phyloP scores from a whole-genome alignment of 2,113 vertebrate genomes.

The Edolisoma coerulescens region DNA sequence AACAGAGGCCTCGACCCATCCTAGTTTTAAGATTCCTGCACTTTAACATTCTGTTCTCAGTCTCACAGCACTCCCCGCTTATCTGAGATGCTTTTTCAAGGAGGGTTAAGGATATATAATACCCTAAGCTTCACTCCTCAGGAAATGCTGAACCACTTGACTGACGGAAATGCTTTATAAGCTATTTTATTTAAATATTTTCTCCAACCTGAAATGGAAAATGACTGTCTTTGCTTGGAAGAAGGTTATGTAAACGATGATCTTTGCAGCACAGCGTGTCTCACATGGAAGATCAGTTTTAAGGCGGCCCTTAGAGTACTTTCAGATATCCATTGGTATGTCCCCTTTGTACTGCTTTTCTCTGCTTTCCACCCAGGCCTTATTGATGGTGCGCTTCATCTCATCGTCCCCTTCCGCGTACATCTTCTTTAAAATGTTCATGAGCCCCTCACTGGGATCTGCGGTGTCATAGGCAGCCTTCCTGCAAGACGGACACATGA shows the following conservation, averaged over 20 bases:
- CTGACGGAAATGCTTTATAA: constrained; percentile 46
- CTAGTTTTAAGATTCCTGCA: neutral
- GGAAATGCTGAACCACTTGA: constrained; percentile 26
- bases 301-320: constrained; percentile 31
- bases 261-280: constrained; percentile 58
- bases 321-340: constrained; percentile 81
- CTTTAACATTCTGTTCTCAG: neutral
- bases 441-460: constrained; percentile 91
- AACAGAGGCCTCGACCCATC: neutral
- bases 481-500: constrained; percentile 54
- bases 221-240: constrained; percentile 63
- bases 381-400: constrained; percentile 97
- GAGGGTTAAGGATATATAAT: neutral
- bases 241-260: constrained; percentile 61
- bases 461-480: constrained; percentile 85
- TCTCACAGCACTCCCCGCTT: neutral
- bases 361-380: constrained; percentile 95
- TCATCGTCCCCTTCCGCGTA: constrained; percentile 96
- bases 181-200: constrained; percentile 73
- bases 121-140: neutral
- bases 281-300: constrained; percentile 59
- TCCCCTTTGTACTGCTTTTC: constrained; percentile 90
- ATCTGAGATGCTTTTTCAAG: neutral
- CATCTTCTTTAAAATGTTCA: constrained; percentile 95
- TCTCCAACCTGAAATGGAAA: constrained; percentile 68